Percentiles rank a stretch among this genome's conserved stretches.
Conservation (phyloP, 2,797 vertebrate genomes). For the Danio tinwini region DNA sequence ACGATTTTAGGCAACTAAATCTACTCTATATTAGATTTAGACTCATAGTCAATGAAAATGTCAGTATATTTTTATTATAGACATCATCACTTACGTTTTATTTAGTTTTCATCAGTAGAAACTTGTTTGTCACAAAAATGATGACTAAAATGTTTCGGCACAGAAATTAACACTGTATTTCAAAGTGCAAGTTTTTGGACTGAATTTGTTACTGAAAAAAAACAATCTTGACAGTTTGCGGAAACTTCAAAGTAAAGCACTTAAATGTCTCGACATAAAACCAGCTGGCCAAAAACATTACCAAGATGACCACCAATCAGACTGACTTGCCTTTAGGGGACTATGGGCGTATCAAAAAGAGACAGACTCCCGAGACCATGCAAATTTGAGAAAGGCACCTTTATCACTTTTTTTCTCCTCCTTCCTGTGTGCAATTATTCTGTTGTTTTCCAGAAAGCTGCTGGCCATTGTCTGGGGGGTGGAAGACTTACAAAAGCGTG, state of each 20-base stretch:
- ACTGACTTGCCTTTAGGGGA: background rate
- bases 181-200: too few species aligned
- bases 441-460: constrained; percentile 37
- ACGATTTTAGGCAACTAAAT: too few species aligned
- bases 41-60: too few species aligned
- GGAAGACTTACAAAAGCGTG: constrained; percentile 60
- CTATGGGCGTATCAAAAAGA: constrained; percentile 4
- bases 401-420: constrained; percentile 35
- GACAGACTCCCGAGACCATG: constrained; percentile 31
- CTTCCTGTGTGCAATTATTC: constrained; percentile 15
- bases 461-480: constrained; percentile 22
- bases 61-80: too few species aligned
- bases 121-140: too few species aligned
- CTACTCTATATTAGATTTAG: too few species aligned
- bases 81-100: too few species aligned
- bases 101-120: too few species aligned
- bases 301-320: background rate
- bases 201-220: background rate
- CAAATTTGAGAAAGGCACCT: constrained; percentile 50
- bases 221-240: background rate
- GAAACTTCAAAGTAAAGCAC: background rate
- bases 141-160: too few species aligned
- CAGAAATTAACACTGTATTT: too few species aligned
- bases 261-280: background rate
- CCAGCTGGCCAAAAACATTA: background rate